Conservation (phyloP, 2,113 vertebrate genomes). For the Scomber japonicus region DNA sequence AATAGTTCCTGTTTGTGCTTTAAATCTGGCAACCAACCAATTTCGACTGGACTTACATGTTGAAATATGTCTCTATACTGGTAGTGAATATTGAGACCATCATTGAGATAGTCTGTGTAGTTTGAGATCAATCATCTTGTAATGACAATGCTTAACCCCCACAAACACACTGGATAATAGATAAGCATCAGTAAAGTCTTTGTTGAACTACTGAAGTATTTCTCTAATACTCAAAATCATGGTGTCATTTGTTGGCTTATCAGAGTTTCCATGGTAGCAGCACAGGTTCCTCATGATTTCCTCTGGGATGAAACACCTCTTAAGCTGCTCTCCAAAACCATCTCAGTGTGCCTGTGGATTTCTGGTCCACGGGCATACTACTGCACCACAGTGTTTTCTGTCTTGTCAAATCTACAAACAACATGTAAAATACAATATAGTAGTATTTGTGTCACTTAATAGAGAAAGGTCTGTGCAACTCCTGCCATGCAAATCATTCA, state of each 20-base stretch:
- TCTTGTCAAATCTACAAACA: neutral
- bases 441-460: too few species aligned
- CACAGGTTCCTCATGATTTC: conserved; percentile 55
- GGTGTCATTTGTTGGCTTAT: conserved; percentile 44
- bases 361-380: neutral
- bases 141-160: neutral
- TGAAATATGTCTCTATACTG: too few species aligned
- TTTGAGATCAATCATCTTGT: neutral
- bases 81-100: too few species aligned
- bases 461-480: neutral
- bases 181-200: neutral
- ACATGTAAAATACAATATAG: too few species aligned
- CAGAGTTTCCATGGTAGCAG: conserved; percentile 65
- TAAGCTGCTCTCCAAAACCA: conserved; percentile 25
- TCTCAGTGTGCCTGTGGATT: conserved; percentile 21
- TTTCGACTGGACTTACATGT: too few species aligned
- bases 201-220: neutral
- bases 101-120: too few species aligned
- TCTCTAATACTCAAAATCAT: conserved; percentile 28
- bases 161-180: neutral
- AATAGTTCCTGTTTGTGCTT: too few species aligned
- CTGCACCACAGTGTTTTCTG: conserved; percentile 1
- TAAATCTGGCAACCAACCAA: too few species aligned
- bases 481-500: too few species aligned
- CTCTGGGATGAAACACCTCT: conserved; percentile 45